Percentiles rank a stretch among this genome's conserved stretches.
These are phyloP conservation scores for Nephrocerus scutellatus DNA, from an alignment of 2,888 invertebrate genomes.

Conservation along the genomic window DNA sequence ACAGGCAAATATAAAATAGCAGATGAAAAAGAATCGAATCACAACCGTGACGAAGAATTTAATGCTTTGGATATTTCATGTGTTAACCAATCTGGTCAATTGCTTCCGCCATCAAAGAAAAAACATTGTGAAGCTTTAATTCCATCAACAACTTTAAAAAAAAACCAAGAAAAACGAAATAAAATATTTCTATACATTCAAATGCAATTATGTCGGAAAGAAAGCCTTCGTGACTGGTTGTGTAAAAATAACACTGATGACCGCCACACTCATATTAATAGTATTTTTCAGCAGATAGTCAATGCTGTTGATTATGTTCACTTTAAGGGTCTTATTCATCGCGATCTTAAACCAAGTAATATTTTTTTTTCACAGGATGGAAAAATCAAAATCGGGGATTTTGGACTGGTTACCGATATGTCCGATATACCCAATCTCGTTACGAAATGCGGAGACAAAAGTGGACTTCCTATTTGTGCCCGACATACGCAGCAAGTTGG, in stretches of 20 bases:
- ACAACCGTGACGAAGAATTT: too few relatives aligned
- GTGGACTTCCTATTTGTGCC: constrained; percentile 37
- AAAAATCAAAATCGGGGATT: constrained; percentile 92
- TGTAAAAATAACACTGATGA: constrained; percentile 51
- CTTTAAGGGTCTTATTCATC: constrained; percentile 83
- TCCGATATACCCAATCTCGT: constrained; percentile 51
- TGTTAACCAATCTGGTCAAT: background rate
- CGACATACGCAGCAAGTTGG: constrained; percentile 64
- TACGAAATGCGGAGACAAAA: constrained; percentile 33
- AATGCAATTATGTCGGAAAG: constrained; percentile 89
- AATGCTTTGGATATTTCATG: background rate
- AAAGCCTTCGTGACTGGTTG: constrained; percentile 90
- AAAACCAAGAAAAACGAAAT: constrained; percentile 35
- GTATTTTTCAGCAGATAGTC: constrained; percentile 83
- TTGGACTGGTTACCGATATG: constrained; percentile 92
- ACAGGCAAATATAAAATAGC: too few relatives aligned
- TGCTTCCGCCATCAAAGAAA: background rate
- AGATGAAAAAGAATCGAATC: too few relatives aligned
- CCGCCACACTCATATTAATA: constrained; percentile 52
- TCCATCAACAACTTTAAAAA: constrained; percentile 10
- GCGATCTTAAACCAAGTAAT: constrained; percentile 92
- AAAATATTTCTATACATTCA: constrained; percentile 87
- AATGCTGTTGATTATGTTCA: constrained; percentile 96
- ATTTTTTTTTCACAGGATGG: constrained; percentile 90
- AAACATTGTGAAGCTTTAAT: constrained; percentile 17